Evolutionary conservation across 2,888 invertebrate genomes (phyloP).

Genomic region (Cantharis flavilabris): DNA sequence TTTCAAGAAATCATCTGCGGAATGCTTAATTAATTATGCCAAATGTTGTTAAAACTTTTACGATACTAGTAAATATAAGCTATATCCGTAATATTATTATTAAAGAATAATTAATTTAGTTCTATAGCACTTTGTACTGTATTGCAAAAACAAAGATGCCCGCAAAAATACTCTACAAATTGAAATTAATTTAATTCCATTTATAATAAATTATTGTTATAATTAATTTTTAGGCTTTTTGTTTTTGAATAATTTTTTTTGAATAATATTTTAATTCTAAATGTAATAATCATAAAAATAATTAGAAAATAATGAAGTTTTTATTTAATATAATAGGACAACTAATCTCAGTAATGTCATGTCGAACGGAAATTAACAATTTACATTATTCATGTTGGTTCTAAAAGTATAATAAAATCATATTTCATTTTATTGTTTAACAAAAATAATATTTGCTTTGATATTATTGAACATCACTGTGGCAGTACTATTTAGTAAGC

Average conservation of each 20-base stretch:
- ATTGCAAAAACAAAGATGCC: background rate
- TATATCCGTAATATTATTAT: too few relatives aligned
- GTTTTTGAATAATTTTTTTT: background rate
- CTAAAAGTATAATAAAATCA: background rate
- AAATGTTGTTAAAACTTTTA: too few relatives aligned
- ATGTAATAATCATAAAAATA: background rate
- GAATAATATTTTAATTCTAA: background rate
- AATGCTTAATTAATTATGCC: background rate
- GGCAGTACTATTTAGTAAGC: constrained; percentile 39
- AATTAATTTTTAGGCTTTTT: background rate
- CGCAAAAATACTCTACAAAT: background rate
- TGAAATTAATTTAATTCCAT: background rate
- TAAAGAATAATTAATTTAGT: background rate
- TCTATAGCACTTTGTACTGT: background rate
- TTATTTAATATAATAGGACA: background rate
- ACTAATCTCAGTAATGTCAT: constrained; percentile 5
- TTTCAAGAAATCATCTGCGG: background rate
- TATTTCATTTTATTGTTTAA: background rate
- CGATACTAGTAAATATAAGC: too few relatives aligned
- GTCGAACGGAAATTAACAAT: background rate
- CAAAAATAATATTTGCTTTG: background rate
- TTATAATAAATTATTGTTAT: background rate
- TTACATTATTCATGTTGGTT: background rate
- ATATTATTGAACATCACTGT: background rate
- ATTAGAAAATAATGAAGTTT: background rate